A percentile compares a stretch with the other conserved stretches of the same genome.
Conservation (phyloP, 92 coral and sea anemone genomes). For the Porites rus region DNA sequence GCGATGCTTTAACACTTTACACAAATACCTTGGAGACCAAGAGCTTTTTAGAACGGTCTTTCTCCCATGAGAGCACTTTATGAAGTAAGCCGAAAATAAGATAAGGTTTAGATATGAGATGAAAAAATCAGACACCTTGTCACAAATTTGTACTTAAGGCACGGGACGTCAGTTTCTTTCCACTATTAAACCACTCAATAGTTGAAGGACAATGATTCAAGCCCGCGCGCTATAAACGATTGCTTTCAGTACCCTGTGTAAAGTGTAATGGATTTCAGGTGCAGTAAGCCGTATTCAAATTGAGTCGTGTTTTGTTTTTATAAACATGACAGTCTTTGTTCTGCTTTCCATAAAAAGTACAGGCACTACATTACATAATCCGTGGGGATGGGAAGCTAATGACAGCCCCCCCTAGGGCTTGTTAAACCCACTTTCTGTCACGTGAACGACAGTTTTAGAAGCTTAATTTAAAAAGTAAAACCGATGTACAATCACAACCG, state of each 20-base stretch:
- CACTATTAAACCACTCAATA: background rate
- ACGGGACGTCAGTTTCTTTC: too few relatives aligned
- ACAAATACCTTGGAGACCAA: conserved; percentile 33
- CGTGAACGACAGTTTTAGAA: background rate
- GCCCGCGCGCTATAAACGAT: background rate
- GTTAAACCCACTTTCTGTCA: background rate
- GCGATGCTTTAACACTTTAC: conserved; percentile 23
- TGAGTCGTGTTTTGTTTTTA: conserved; percentile 16
- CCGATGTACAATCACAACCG: background rate
- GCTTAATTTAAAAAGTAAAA: background rate
- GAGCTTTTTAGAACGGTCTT: background rate
- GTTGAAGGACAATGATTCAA: background rate
- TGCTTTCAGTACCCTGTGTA: background rate
- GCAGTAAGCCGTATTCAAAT: conserved; percentile 19
- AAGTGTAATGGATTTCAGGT: conserved; percentile 6
- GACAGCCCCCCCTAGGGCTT: background rate
- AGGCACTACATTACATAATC: background rate
- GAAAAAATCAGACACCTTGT: background rate
- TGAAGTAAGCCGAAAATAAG: background rate
- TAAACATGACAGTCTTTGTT: conserved; percentile 32
- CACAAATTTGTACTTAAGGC: background rate
- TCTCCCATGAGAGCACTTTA: conserved; percentile 29
- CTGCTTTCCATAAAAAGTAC: background rate
- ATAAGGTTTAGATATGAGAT: background rate
- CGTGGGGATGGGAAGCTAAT: background rate